Percentiles rank a stretch among this genome's conserved stretches.
These are phyloP conservation scores for Pherbina coryleti DNA, from an alignment of 2,888 invertebrate species.

Conservation along the genomic window DNA sequence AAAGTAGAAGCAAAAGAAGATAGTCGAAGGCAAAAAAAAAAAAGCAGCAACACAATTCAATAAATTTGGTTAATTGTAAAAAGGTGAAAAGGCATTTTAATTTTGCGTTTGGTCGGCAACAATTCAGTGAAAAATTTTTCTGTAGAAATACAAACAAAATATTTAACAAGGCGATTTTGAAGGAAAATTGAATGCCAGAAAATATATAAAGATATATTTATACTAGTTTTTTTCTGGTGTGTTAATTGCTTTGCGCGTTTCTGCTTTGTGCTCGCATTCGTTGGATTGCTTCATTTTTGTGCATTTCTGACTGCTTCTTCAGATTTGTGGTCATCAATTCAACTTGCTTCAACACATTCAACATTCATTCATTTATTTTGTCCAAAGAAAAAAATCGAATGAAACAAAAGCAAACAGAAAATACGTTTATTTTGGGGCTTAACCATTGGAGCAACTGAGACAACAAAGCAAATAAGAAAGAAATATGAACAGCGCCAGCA, in stretches of 20 bases:
- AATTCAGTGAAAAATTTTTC: neutral
- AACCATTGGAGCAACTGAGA: conserved; percentile 30
- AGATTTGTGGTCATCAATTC: neutral
- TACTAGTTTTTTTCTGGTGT: conserved; percentile 31
- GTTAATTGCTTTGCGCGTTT: conserved; percentile 57
- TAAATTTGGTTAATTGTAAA: neutral
- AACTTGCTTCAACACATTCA: neutral
- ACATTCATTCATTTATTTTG: conserved; percentile 29
- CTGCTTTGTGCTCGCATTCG: conserved; percentile 50
- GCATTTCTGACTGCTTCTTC: conserved; percentile 20
- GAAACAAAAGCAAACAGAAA: neutral
- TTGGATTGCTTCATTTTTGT: conserved; percentile 30
- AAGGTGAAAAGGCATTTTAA: neutral
- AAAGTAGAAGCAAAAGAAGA: neutral
- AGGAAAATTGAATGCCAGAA: neutral
- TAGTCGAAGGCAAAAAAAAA: neutral
- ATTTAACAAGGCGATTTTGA: neutral
- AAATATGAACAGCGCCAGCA: neutral
- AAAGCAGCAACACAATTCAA: neutral
- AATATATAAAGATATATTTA: conserved; percentile 38
- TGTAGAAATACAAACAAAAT: neutral
- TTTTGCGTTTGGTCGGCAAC: neutral
- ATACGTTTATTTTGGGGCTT: neutral
- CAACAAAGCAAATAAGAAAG: neutral
- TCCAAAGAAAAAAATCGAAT: neutral